Conservation (phyloP, 2,888 invertebrate genomes). For the Byasa hedistus region DNA sequence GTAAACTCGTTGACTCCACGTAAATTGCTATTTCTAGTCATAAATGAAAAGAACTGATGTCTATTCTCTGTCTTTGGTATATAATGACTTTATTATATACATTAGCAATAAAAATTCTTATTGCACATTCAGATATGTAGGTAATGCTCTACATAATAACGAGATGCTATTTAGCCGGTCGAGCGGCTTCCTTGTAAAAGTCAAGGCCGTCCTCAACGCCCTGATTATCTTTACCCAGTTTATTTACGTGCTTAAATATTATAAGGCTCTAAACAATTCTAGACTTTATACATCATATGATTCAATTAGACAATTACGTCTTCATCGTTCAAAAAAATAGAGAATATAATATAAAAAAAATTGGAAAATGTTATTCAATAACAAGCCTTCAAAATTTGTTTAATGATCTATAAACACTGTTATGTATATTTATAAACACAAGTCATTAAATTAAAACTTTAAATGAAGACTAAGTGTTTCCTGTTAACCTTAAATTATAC, state of each 20-base stretch:
- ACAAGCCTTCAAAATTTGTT: no score
- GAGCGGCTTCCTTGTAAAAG: conserved; percentile 32
- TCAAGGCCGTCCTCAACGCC: conserved; percentile 33
- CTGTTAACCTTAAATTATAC: conserved; percentile 19
- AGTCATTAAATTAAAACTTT: no score
- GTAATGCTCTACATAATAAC: conserved; percentile 30
- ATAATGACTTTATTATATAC: no score
- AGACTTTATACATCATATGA: conserved; percentile 14
- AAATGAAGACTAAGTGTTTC: neutral
- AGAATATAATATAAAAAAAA: no score
- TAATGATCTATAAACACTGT: no score
- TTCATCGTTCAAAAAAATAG: no score
- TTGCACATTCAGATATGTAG: conserved; percentile 15
- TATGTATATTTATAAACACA: no score
- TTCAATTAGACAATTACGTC: neutral
- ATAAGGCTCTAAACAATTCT: conserved; percentile 11
- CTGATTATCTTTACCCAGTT: conserved; percentile 33
- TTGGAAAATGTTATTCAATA: no score
- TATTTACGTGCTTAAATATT: conserved; percentile 25
- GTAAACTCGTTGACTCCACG: no score
- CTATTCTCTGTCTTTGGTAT: no score
- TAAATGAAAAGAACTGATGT: no score
- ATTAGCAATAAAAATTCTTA: neutral
- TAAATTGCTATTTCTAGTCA: no score
- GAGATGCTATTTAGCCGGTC: conserved; percentile 28